Percentiles rank a stretch among this genome's conserved stretches.
phyloP scores from a whole-genome alignment of 53 echinoderm and acorn worm genomes.

The Paracentrotus lividus region DNA sequence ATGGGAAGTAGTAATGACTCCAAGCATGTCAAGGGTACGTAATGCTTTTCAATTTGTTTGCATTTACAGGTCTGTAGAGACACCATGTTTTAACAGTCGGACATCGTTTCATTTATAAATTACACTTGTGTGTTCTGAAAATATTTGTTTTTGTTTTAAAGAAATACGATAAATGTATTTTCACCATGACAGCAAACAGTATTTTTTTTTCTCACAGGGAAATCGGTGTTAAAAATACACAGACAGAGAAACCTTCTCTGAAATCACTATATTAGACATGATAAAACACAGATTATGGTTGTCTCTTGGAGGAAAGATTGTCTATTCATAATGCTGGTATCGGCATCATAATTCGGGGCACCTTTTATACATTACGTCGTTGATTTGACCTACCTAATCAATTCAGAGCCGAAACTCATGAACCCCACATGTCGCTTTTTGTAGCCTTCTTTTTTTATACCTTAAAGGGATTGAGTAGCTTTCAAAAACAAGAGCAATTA shows the following conservation, averaged over 20 bases:
- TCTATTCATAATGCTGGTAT: background rate
- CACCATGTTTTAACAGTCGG: background rate
- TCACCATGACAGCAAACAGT: background rate
- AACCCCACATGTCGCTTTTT: background rate
- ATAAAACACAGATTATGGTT: no score
- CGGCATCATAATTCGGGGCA: background rate
- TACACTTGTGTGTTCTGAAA: background rate
- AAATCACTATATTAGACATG: background rate
- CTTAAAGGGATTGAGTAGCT: no score
- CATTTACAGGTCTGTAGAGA: slow-evolving; percentile 39
- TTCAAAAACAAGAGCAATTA: no score
- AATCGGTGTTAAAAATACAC: background rate
- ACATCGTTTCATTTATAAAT: background rate
- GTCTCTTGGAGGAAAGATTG: no score
- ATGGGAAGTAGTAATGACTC: background rate
- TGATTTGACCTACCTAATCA: background rate
- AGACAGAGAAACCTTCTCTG: background rate
- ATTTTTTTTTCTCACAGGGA: background rate
- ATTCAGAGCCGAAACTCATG: background rate
- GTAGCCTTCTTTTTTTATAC: background rate
- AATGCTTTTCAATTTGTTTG: slow-evolving; percentile 50
- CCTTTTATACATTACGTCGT: background rate
- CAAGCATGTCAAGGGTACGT: slow-evolving; percentile 16
- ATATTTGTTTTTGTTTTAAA: background rate
- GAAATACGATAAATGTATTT: background rate